These are phyloP conservation scores for Cosmopolites sordidus DNA, from an alignment of 2,888 invertebrate genomes.

Conservation along the genomic window DNA sequence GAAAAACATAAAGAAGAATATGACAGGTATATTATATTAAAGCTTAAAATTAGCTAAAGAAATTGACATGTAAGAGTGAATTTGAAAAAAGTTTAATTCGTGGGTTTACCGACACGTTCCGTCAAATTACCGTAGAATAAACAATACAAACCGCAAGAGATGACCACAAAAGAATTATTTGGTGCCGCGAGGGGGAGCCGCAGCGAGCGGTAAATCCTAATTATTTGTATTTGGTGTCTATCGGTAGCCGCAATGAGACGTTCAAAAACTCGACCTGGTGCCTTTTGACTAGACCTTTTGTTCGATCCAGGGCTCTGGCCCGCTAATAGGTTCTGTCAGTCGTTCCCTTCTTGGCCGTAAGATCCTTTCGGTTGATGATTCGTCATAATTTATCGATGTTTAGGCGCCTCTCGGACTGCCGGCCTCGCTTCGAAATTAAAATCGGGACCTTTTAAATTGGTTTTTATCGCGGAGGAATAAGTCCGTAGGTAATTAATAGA, in stretches of 20 bases:
- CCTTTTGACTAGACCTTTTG: constrained; percentile 32
- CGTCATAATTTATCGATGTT: constrained; percentile 40
- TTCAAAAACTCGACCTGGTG: too few relatives aligned
- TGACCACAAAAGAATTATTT: too few relatives aligned
- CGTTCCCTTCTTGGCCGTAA: constrained; percentile 30
- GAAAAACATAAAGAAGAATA: too few relatives aligned
- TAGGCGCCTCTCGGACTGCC: constrained; percentile 34
- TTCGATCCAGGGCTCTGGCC: constrained; percentile 25
- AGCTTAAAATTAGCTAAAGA: too few relatives aligned
- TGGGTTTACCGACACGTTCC: too few relatives aligned
- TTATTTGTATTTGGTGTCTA: constrained; percentile 39
- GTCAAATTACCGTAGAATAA: too few relatives aligned
- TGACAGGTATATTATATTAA: too few relatives aligned
- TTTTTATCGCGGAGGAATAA: constrained; percentile 8
- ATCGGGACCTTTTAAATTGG: constrained; percentile 21
- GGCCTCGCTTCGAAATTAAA: neutral
- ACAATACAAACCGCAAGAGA: too few relatives aligned
- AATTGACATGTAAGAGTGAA: too few relatives aligned
- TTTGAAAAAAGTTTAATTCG: too few relatives aligned
- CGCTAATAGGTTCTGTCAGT: constrained; percentile 46
- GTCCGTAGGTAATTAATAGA: neutral
- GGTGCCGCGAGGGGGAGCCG: too few relatives aligned
- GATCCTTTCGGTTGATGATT: constrained; percentile 37
- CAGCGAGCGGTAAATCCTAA: constrained; percentile 29
- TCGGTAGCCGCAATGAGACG: constrained; percentile 24